Evolutionary conservation across 1,140 invertebrate genomes (phyloP).

Genomic region (Oryzaephilus surinamensis): DNA sequence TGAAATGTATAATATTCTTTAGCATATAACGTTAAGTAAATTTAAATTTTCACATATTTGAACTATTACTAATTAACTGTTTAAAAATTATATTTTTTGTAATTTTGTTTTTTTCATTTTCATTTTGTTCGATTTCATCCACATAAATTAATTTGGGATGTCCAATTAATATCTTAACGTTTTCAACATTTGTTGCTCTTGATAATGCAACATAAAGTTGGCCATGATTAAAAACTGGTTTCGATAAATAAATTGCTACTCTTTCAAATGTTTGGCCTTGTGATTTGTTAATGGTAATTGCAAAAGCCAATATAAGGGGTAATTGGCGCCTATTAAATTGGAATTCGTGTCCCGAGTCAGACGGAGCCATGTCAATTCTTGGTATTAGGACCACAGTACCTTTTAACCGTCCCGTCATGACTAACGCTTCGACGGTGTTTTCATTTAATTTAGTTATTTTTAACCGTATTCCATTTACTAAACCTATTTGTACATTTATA

Average conservation of each 20-base stretch:
- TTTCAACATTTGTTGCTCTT: too few species aligned
- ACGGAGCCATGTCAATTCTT: conserved; percentile 32
- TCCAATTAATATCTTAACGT: too few species aligned
- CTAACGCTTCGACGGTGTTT: conserved; percentile 18
- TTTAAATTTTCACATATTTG: too few species aligned
- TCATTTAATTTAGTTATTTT: conserved; percentile 11
- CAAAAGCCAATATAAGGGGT: neutral
- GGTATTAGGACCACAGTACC: conserved; percentile 36
- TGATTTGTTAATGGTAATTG: neutral
- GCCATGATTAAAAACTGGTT: neutral
- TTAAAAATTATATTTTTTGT: too few species aligned
- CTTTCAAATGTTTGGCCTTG: neutral
- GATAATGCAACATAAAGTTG: neutral
- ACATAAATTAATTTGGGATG: too few species aligned
- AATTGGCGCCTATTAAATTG: conserved; percentile 7
- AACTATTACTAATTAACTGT: too few species aligned
- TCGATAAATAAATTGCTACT: neutral
- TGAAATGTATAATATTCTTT: too few species aligned
- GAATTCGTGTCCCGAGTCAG: conserved; percentile 32
- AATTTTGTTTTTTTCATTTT: too few species aligned
- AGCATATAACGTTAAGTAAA: too few species aligned
- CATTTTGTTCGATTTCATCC: too few species aligned
- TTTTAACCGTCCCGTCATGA: conserved; percentile 28
- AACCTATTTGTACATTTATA: conserved; percentile 11
- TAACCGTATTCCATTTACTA: conserved; percentile 20